Evolutionary conservation across 2,113 vertebrate species (phyloP).

Genomic region (Lycocorax pyrrhopterus): DNA sequence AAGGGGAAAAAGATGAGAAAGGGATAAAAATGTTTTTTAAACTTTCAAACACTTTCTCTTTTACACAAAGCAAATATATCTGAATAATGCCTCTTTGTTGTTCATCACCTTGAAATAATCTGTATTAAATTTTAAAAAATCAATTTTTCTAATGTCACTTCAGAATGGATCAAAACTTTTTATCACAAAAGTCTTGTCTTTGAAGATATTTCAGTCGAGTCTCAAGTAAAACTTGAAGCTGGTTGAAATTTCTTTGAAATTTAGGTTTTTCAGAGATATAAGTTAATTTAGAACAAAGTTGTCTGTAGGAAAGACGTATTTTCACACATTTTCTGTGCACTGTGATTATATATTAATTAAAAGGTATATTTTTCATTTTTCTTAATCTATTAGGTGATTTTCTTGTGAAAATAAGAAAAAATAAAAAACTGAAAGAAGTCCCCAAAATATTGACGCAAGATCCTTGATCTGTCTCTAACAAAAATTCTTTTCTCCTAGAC

Average conservation of each 20-base stretch:
- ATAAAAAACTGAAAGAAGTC: fast-evolving
- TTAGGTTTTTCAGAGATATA: neutral
- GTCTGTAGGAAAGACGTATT: neutral
- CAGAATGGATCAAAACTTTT: neutral
- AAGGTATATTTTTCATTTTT: neutral
- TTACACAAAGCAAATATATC: neutral
- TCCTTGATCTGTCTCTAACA: neutral
- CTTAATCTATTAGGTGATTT: neutral
- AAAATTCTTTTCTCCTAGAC: neutral
- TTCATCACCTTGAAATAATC: neutral
- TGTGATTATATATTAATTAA: neutral
- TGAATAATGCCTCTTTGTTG: neutral
- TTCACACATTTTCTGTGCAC: neutral
- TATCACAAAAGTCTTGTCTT: neutral
- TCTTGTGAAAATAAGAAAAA: neutral
- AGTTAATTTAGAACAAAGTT: neutral
- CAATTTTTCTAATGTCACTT: neutral
- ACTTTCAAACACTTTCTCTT: neutral
- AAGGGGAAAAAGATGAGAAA: neutral
- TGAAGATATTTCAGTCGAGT: neutral
- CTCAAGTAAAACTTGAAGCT: neutral
- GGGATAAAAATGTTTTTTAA: neutral
- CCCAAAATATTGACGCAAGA: neutral
- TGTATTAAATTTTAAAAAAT: neutral
- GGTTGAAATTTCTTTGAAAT: neutral